These are phyloP conservation scores for Seriola quinqueradiata DNA, from an alignment of 2,113 vertebrate species.

Conservation along the genomic window DNA sequence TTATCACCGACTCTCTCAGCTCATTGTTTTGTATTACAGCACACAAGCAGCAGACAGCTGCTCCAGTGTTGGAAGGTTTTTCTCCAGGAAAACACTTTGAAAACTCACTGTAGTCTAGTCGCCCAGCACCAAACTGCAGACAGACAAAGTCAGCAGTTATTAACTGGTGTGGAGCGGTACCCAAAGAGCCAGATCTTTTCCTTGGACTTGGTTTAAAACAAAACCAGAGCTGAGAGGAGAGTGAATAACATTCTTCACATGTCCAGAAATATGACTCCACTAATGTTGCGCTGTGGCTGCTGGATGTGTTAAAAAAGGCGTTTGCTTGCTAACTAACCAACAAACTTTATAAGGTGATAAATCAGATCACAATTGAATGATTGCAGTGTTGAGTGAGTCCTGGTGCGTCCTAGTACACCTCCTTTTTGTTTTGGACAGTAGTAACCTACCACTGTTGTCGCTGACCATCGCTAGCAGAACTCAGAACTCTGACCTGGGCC, in stretches of 20 bases:
- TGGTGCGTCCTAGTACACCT: not conserved
- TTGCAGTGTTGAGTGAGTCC: not conserved
- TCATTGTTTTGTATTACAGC: too few species aligned
- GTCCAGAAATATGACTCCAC: too few species aligned
- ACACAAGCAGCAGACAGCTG: too few species aligned
- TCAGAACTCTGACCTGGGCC: conserved; percentile 41
- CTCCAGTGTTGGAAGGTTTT: too few species aligned
- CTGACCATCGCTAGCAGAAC: conserved; percentile 42
- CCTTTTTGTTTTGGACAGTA: not conserved
- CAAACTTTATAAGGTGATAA: too few species aligned
- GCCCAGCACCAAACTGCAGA: too few species aligned
- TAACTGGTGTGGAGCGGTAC: too few species aligned
- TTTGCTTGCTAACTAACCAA: not conserved
- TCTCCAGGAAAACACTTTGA: too few species aligned
- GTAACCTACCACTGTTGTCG: conserved; percentile 8
- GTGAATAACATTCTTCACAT: not conserved
- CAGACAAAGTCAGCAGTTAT: too few species aligned
- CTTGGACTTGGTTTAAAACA: not conserved
- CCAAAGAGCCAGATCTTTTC: not conserved
- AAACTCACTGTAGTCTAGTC: too few species aligned
- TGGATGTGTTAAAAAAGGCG: not conserved
- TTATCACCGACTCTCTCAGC: too few species aligned
- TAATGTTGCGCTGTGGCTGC: not conserved
- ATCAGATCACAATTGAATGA: conserved; percentile 1
- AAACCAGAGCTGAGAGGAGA: not conserved